Evolutionary conservation across 92 coral and sea anemone genomes (phyloP), one percentile per base, ranked within the genome.

Genomic region (Porites evermanni): DNA sequence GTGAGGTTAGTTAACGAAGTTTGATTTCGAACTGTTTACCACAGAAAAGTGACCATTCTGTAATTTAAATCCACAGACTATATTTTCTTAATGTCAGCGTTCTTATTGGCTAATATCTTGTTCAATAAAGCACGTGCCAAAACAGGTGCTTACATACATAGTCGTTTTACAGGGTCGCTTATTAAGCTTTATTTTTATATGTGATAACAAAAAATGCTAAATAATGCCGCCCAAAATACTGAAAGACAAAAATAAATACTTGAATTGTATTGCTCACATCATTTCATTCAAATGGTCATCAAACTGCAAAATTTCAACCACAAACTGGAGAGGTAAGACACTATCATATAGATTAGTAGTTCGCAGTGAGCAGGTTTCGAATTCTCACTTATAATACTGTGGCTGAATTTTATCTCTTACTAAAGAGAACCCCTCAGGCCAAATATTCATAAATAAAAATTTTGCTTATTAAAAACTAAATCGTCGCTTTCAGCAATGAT

Each of bases 61-160:
- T 53, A 73, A 20, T 61, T 19, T 83, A 72, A 74, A 72, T 1
- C 86, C 8, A 54, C 32, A 70, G 86, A 70, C 59, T 6, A 19
- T 72, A 79, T 72, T 82, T 72, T 72, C 44, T 53, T 50, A 17
- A 74, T 47, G 47, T 50, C 13, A 64, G 66, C 87, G 3, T 44
- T 47, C 10, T 80, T 50, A 83, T 83, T 83, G 87, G 87, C 53
- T 74, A 60, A 13, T 90, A 53, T 56, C 47, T 67, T 64, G 64
- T 75, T 69, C 51, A 50, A 63, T 7, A 9, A 32, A 72, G 84
- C 93, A 90, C 90, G 73, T 86, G 93, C 74, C 80, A 12, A 61
- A 85, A 80, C 93, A 90, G 93, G 90, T 90, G 93, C 60, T n/a
- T 14, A 16, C 21, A 26, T 18, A 16, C 21, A 26, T 18, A 4